These are phyloP conservation scores for Phrynosoma blainvillii DNA, from an alignment of 2,113 vertebrate species.

Conservation along the genomic window DNA sequence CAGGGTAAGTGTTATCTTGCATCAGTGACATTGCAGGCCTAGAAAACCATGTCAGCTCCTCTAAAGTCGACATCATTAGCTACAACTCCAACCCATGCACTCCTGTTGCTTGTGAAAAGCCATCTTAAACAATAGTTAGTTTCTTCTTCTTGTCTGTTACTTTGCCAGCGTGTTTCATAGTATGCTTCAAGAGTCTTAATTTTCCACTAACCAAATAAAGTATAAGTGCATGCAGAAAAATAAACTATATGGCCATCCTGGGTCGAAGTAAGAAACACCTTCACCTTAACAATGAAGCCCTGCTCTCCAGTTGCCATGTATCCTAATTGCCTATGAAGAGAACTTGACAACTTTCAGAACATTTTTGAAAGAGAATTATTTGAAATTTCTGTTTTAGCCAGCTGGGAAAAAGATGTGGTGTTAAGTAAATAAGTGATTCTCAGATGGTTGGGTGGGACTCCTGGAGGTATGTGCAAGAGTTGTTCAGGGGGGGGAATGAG, in stretches of 20 bases:
- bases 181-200: background rate
- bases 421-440: too few species aligned
- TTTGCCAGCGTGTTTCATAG: background rate
- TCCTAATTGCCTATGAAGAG: conserved; percentile 37
- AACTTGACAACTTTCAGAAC: conserved; percentile 28
- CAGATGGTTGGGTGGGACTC: too few species aligned
- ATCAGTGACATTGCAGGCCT: background rate
- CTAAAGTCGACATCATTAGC: too few species aligned
- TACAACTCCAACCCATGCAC: too few species aligned
- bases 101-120: background rate
- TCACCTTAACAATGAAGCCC: conserved; percentile 22
- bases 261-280: background rate
- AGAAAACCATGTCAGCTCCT: too few species aligned
- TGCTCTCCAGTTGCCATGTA: conserved; percentile 13
- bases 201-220: background rate
- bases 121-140: background rate
- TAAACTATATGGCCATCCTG: background rate
- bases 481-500: background rate
- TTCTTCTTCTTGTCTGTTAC: background rate
- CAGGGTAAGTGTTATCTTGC: background rate
- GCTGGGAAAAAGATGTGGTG: background rate
- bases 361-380: conserved; percentile 42
- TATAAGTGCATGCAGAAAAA: background rate
- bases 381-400: conserved; percentile 46
- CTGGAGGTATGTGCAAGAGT: background rate